Evolutionary conservation across 1,140 invertebrate species (phyloP), one percentile per base, ranked within the genome.

Genomic region (Halyomorpha halys): DNA sequence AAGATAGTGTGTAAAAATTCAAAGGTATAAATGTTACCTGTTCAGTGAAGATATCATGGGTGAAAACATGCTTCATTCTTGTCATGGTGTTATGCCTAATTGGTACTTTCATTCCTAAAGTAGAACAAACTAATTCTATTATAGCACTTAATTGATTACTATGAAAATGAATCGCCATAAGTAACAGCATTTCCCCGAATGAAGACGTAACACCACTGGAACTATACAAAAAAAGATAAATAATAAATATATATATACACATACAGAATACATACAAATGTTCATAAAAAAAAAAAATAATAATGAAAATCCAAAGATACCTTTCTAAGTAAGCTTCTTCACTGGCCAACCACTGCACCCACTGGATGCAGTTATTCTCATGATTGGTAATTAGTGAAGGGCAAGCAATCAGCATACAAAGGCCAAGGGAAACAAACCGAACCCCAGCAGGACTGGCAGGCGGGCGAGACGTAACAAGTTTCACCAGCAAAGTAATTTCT

Each of bases 111-210:
- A 98, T 97, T 1, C 92, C 93, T 0, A 98, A 76, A 16, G 94
- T 97, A 11, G 91, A 86, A 72, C 91, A 95, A 0, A 97, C 93
- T 16, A 97, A 77, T 69, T 97, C 94, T 65, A 88, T 88, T 59
- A 98, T 95, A 8, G 94, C 91, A 56, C 84, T 85, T 11, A 94
- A 74, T 75, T 97, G 94, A 73, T 93, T 94, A 66, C 90, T 91
- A 72, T 97, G 94, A 73, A 97, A 97, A 73, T 97, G 94, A 68
- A 97, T 97, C 0, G 94, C 95, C 80, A 98, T 90, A 27, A 98
- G 76, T 0, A 98, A 81, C 16, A 98, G 77, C 89, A 97, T 94
- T 76, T 97, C 94, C n/a, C 92, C 94, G 75, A 97, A 94, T 27
- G 88, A 91, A 0, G 88, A 87, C 3, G 85, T 84, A 0, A 88